Evolutionary conservation across 2,113 vertebrate genomes (phyloP).

Genomic region (Eulacestoma nigropectus): DNA sequence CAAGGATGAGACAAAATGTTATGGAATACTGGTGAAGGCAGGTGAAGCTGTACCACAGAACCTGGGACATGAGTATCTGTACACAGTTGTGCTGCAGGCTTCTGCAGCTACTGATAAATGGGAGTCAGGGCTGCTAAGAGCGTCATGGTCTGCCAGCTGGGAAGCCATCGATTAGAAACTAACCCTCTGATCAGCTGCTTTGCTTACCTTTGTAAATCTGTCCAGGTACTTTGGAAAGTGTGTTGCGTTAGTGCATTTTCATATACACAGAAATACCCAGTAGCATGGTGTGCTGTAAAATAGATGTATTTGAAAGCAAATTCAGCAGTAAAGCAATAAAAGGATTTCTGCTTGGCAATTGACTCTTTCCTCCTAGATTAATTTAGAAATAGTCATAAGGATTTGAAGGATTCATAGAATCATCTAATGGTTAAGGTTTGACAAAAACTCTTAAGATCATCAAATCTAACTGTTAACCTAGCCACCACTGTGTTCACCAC

Average conservation of each 20-base stretch:
- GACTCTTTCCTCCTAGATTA: background rate
- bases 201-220: background rate
- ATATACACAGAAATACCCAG: background rate
- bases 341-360: background rate
- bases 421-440: background rate
- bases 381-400: background rate
- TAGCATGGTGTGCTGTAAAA: background rate
- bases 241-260: background rate
- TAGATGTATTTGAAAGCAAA: background rate
- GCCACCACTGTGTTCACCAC: background rate
- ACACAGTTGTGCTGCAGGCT: background rate
- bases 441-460: background rate
- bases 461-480: background rate
- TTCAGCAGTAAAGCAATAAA: background rate
- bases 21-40: background rate
- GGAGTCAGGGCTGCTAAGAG: background rate
- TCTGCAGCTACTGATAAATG: background rate
- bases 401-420: background rate
- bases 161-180: background rate
- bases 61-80: background rate
- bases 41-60: background rate
- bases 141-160: background rate
- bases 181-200: background rate
- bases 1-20: background rate
- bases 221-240: background rate